phyloP scores from a whole-genome alignment of 2,888 invertebrate genomes.

The Netelia fuscicornis region DNA sequence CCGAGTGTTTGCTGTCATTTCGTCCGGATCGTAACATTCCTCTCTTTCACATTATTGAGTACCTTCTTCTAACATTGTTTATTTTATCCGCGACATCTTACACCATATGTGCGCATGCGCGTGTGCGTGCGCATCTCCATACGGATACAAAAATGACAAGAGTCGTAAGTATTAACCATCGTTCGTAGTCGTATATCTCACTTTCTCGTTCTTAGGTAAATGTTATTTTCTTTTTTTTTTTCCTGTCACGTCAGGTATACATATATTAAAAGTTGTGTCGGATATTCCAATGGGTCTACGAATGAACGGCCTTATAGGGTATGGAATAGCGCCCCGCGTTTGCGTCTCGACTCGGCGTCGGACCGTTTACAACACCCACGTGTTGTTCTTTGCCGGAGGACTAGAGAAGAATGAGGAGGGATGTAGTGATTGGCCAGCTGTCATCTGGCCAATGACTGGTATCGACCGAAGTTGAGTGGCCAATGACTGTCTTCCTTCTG shows the following conservation, averaged over 20 bases:
- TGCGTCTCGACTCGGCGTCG: slow-evolving; percentile 74
- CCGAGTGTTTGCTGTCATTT: slow-evolving; percentile 60
- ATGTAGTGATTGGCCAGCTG: not conserved
- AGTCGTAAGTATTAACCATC: slow-evolving; percentile 3
- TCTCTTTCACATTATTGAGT: slow-evolving; percentile 27
- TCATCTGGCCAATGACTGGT: not conserved
- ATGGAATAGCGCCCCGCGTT: slow-evolving; percentile 74
- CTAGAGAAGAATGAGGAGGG: slow-evolving; percentile 11
- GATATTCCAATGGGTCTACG: slow-evolving; percentile 51
- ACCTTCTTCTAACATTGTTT: slow-evolving; percentile 34
- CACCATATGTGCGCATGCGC: not conserved
- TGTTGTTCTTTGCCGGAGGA: slow-evolving; percentile 64
- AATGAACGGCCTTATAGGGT: slow-evolving; percentile 80
- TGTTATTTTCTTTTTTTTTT: not conserved
- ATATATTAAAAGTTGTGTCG: slow-evolving; percentile 25
- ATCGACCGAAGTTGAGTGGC: not conserved
- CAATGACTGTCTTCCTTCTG: not conserved
- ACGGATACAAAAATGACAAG: slow-evolving; percentile 4
- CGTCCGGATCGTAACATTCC: slow-evolving; percentile 21
- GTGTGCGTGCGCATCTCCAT: not conserved
- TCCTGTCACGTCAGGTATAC: slow-evolving; percentile 14
- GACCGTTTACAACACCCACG: slow-evolving; percentile 80
- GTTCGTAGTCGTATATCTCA: slow-evolving; percentile 7
- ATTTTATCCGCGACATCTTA: slow-evolving; percentile 32
- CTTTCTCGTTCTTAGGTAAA: slow-evolving; percentile 47